Base-by-base conservation (phyloP, 2,888 invertebrate genomes). In the Protophormia terraenovae region DNA sequence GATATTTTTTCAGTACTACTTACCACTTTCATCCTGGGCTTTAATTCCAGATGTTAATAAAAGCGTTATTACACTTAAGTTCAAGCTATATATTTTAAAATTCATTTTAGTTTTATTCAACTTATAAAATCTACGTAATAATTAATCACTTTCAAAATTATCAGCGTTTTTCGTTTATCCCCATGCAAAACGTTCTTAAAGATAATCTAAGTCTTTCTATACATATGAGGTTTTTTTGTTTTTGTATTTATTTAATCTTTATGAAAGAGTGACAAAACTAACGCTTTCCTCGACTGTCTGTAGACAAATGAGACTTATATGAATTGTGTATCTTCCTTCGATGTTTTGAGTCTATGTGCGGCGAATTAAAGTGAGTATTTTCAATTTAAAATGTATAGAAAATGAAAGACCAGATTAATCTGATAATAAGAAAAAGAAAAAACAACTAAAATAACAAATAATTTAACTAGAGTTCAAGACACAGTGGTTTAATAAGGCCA, bases 371-470 rank as follows among this genome's bases (percentile, higher is more conserved):
- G 87, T 66, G 58, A 67, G 86, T 35, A 86, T 67, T 87, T 87
- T 87, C 69, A 89, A 77, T 84, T 87, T 78, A 35, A 66, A 72
- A 75, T 87, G 89, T 87, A 87, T 83, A 75, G 41, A 32, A 75
- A 47, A 58, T 62, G 41, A 82, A 82, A 86, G 60, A 72, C 62
- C 67, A 86, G 75, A 66, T 78, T 86, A 82, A 83, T 80, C 69
- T 76, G 75, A 78, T 78, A 81, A 86, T 80, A 45, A 80, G 16
- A 38, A 24, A 64, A n/a, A n/a, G n/a, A n/a, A n/a, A n/a, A n/a
- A n/a, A n/a, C n/a, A n/a, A 41, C 14, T 24, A 45, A 10, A 64
- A 50, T 47, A 38, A 35, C 38, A 29, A 64, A 55, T 27, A 69
- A 78, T 77, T 78, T 75, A 83, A 69, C 22, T 27, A 66, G 41